These are phyloP conservation scores for Cataglyphis albicans DNA, from an alignment of 2,888 invertebrate genomes.

Conservation along the genomic window DNA sequence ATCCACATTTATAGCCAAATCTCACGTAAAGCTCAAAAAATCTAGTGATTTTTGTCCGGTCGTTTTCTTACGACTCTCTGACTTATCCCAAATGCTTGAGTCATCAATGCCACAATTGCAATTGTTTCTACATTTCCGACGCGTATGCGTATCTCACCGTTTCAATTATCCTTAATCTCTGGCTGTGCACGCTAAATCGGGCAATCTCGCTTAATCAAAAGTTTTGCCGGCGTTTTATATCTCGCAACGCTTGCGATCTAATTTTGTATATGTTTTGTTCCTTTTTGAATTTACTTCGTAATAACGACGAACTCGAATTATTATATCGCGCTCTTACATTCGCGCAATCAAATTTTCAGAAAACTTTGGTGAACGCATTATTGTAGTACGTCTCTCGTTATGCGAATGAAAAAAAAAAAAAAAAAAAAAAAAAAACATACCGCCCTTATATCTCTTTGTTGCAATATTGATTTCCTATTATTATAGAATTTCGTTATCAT, in stretches of 20 bases:
- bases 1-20: neutral
- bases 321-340: constrained; percentile 18
- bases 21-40: constrained; percentile 31
- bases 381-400: constrained; percentile 2
- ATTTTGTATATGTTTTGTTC: constrained; percentile 30
- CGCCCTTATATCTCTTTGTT: neutral
- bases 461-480: constrained; percentile 41
- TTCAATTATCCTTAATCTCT: constrained; percentile 74
- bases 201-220: constrained; percentile 60
- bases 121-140: constrained; percentile 7
- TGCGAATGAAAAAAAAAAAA: constrained; percentile 1
- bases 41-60: constrained; percentile 16
- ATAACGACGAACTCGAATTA: constrained; percentile 40
- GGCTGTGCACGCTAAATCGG: constrained; percentile 34
- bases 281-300: constrained; percentile 15
- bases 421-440: neutral
- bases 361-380: neutral
- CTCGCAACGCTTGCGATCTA: constrained; percentile 39
- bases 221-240: constrained; percentile 43
- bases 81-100: constrained; percentile 57
- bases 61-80: constrained; percentile 24
- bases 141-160: constrained; percentile 43
- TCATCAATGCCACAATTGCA: constrained; percentile 14
- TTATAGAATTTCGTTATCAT: constrained; percentile 22
- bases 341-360: constrained; percentile 39